Percentiles rank a stretch among this genome's conserved stretches.
Conservation (phyloP, 2,888 invertebrate species). For the Chirona hameri region DNA sequence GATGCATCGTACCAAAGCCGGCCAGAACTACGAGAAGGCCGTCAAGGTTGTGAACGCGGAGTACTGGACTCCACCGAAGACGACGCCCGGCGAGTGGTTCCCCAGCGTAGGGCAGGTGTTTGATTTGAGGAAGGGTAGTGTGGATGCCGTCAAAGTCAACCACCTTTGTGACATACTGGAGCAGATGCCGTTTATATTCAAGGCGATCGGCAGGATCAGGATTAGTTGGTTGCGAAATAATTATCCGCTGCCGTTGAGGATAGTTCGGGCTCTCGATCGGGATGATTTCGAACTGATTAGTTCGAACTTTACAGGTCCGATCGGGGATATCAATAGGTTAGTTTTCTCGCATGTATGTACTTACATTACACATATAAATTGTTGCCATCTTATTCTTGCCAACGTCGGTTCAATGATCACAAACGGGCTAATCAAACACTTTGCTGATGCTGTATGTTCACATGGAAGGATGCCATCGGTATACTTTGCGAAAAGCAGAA, state of each 20-base stretch:
- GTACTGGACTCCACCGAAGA: background rate
- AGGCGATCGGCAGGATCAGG: background rate
- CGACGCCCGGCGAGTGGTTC: background rate
- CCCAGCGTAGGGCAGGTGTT: background rate
- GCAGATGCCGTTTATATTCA: background rate
- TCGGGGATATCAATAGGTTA: background rate
- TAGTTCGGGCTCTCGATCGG: background rate
- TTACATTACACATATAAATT: too few relatives aligned
- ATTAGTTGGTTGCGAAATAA: background rate
- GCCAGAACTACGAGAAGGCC: background rate
- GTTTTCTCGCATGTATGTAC: background rate
- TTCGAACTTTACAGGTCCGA: background rate
- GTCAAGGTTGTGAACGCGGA: background rate
- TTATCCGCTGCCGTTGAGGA: background rate
- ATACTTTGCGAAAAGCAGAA: too few relatives aligned
- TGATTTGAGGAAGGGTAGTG: background rate
- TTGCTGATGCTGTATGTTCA: too few relatives aligned
- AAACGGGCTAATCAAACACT: too few relatives aligned
- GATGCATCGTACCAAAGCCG: background rate
- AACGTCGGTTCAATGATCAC: too few relatives aligned
- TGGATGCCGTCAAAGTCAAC: background rate
- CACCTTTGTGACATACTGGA: background rate
- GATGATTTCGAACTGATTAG: conserved; percentile 1
- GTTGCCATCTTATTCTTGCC: too few relatives aligned
- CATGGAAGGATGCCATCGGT: too few relatives aligned